phyloP scores from a whole-genome alignment of 2,888 invertebrate genomes.

The Cabera pusaria region DNA sequence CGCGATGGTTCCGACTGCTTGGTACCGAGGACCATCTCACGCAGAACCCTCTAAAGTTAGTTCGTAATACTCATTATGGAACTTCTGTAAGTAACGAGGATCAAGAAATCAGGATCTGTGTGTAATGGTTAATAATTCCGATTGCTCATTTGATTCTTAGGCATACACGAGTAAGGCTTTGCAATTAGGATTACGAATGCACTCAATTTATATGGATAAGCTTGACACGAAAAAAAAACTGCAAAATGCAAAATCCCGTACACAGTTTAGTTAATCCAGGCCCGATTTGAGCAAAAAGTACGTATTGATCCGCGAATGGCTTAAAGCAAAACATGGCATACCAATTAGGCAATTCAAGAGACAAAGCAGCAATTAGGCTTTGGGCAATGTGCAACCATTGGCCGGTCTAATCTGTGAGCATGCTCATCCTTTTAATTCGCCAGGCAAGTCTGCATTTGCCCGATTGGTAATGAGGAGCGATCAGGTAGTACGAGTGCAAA shows the following conservation, averaged over 20 bases:
- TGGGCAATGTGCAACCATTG: slow-evolving; percentile 30
- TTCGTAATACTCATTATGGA: slow-evolving; percentile 50
- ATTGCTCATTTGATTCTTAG: slow-evolving; percentile 39
- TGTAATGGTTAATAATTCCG: slow-evolving; percentile 45
- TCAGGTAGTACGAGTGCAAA: slow-evolving; percentile 28
- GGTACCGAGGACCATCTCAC: slow-evolving; percentile 61
- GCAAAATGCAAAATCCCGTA: neutral
- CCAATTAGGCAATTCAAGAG: slow-evolving; percentile 44
- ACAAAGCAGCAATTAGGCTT: slow-evolving; percentile 47
- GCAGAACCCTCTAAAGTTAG: slow-evolving; percentile 49
- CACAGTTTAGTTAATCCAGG: slow-evolving; percentile 1
- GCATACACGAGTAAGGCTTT: slow-evolving; percentile 39
- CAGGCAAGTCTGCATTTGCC: slow-evolving; percentile 38
- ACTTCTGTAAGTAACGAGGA: slow-evolving; percentile 29
- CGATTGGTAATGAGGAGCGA: slow-evolving; percentile 39
- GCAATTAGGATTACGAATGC: neutral
- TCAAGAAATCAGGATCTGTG: slow-evolving; percentile 37
- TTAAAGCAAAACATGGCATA: slow-evolving; percentile 36
- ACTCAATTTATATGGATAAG: neutral
- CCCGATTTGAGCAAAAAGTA: slow-evolving; percentile 5
- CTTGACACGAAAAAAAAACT: neutral
- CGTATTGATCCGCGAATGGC: slow-evolving; percentile 34
- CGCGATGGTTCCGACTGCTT: slow-evolving; percentile 64
- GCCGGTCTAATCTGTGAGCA: slow-evolving; percentile 33
- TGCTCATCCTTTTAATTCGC: slow-evolving; percentile 40